A percentile compares a stretch with the other conserved stretches of the same genome.
Evolutionary conservation across 2,888 invertebrate genomes (phyloP).

Genomic region (Stenolophus ochropezus): DNA sequence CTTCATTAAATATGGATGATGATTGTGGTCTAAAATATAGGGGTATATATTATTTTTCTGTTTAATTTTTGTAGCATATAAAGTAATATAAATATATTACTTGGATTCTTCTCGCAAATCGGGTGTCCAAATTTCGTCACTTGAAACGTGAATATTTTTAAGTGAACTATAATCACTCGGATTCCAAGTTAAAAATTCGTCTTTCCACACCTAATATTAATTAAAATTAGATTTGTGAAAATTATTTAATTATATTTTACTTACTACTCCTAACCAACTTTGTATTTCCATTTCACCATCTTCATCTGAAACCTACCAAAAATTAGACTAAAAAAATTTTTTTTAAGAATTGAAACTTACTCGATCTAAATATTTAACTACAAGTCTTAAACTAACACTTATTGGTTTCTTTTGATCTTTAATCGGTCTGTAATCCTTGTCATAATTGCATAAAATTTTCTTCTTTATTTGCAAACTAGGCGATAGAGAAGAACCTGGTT

Average conservation of each 20-base stretch:
- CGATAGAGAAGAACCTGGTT: slow-evolving; percentile 39
- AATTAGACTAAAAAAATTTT: too few species aligned
- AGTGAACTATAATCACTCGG: slow-evolving; percentile 42
- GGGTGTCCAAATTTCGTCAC: slow-evolving; percentile 51
- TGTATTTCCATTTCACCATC: slow-evolving; percentile 3
- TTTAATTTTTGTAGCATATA: not conserved
- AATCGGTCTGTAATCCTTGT: slow-evolving; percentile 44
- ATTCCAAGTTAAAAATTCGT: slow-evolving; percentile 52
- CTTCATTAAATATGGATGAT: not conserved
- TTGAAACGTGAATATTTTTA: slow-evolving; percentile 21
- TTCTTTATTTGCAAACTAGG: slow-evolving; percentile 47
- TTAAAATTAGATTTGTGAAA: not conserved
- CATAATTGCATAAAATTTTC: slow-evolving; percentile 53
- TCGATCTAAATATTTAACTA: not conserved
- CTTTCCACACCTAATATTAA: slow-evolving; percentile 50
- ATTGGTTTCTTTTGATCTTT: slow-evolving; percentile 26
- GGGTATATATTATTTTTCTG: too few species aligned
- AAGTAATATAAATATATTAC: not conserved
- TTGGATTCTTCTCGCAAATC: not conserved
- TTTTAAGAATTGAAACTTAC: not conserved
- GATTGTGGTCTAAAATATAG: not conserved
- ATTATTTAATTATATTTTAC: not conserved
- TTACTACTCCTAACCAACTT: slow-evolving; percentile 53
- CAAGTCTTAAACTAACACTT: slow-evolving; percentile 41
- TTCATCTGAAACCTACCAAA: slow-evolving; percentile 20